Conservation (phyloP, 2,888 invertebrate genomes). For the Halocaridina rubra region DNA sequence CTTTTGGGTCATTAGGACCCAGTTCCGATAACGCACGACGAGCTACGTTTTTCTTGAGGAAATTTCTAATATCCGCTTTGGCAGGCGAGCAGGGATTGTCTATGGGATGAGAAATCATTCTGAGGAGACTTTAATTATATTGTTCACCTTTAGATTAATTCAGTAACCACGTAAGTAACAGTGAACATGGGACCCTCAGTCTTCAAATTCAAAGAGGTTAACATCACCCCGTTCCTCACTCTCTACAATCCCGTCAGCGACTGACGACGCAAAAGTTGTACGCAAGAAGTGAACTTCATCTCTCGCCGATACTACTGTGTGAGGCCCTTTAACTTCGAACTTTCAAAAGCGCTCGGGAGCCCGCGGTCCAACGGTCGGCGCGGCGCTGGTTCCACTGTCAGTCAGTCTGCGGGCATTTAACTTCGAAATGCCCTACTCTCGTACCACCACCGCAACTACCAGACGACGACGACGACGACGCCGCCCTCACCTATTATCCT, state of each 20-base stretch:
- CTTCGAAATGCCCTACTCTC: background rate
- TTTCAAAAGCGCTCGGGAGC: background rate
- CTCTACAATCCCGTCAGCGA: background rate
- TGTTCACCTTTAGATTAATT: too few relatives aligned
- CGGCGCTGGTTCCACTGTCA: too few relatives aligned
- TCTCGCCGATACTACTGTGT: background rate
- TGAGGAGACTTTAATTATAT: background rate
- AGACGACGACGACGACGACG: too few relatives aligned
- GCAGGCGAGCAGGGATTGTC: background rate
- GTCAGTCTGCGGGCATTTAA: background rate
- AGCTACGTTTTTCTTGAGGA: constrained; percentile 16
- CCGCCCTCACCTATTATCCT: too few relatives aligned
- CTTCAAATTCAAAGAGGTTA: background rate
- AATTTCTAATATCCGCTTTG: background rate
- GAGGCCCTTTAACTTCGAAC: background rate
- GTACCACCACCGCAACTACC: background rate
- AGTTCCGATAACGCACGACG: constrained; percentile 19
- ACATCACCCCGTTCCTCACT: background rate
- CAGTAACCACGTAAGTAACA: too few relatives aligned
- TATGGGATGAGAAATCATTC: background rate
- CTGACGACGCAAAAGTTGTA: background rate
- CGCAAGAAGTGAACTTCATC: background rate
- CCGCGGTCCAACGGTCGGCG: background rate
- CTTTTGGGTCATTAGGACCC: constrained; percentile 15
- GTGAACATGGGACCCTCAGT: background rate